Conservation (phyloP, 2,888 invertebrate genomes). For the Drosophila phalerata region DNA sequence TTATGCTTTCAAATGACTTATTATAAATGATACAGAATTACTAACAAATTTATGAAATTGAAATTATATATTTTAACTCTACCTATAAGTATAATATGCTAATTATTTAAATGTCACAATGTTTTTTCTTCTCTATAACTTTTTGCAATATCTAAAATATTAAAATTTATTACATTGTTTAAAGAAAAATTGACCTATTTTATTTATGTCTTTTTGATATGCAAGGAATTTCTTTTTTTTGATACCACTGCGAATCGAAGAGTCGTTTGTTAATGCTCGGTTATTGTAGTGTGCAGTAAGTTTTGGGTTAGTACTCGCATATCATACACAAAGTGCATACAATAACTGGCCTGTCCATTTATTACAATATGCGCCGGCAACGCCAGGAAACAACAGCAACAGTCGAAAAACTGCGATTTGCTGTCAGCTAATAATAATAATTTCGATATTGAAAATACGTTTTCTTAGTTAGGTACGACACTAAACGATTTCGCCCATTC, state of each 20-base stretch:
- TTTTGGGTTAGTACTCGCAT: conserved; percentile 67
- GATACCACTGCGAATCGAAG: background rate
- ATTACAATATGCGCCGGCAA: conserved; percentile 80
- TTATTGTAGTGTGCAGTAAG: conserved; percentile 40
- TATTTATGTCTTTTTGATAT: background rate
- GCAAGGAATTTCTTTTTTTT: background rate
- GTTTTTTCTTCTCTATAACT: too few relatives aligned
- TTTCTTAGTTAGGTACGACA: conserved; percentile 84
- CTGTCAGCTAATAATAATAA: conserved; percentile 84
- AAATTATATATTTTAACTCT: too few relatives aligned
- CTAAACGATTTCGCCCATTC: conserved; percentile 82
- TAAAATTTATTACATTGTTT: too few relatives aligned
- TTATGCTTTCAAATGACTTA: too few relatives aligned
- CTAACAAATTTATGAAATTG: too few relatives aligned
- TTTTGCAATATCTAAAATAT: too few relatives aligned
- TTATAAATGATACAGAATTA: too few relatives aligned
- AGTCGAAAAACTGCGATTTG: conserved; percentile 80
- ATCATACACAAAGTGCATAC: conserved; percentile 74
- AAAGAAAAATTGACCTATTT: background rate
- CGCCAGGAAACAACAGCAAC: conserved; percentile 49
- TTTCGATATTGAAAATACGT: conserved; percentile 84
- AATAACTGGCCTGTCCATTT: conserved; percentile 76
- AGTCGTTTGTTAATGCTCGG: conserved; percentile 9
- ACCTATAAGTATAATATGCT: too few relatives aligned
- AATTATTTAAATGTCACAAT: too few relatives aligned